These are phyloP conservation scores for Oophaga sylvatica DNA, from an alignment of 2,797 vertebrate species.

Conservation along the genomic window DNA sequence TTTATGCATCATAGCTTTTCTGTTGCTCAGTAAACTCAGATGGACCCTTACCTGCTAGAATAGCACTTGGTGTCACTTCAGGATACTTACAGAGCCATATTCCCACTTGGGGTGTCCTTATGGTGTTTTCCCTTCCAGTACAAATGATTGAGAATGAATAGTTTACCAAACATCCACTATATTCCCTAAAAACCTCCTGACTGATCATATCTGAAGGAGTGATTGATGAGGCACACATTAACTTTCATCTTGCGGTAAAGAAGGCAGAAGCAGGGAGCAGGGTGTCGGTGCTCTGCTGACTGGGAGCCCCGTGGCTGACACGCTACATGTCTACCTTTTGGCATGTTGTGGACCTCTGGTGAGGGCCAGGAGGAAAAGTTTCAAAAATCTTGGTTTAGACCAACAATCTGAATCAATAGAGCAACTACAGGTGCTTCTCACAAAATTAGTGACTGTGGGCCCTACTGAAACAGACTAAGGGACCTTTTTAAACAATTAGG, in stretches of 20 bases:
- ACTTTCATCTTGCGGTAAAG: not conserved
- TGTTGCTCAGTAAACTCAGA: not conserved
- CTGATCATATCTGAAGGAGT: not conserved
- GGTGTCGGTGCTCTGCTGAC: not conserved
- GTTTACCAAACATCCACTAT: not conserved
- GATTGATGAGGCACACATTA: not conserved
- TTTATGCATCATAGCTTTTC: too few relatives aligned
- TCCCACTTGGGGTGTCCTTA: too few relatives aligned
- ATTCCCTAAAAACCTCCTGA: not conserved
- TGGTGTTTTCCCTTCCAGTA: too few relatives aligned
- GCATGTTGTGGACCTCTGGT: not conserved
- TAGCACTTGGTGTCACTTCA: not conserved
- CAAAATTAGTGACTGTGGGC: too few relatives aligned
- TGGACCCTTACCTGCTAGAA: not conserved
- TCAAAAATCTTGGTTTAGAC: not conserved
- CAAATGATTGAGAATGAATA: not conserved
- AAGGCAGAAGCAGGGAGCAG: not conserved
- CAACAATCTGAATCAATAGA: not conserved
- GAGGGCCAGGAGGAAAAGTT: not conserved
- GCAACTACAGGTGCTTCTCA: not conserved
- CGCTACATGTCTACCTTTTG: not conserved
- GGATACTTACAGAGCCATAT: not conserved
- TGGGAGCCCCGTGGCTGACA: not conserved
- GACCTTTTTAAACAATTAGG: too few relatives aligned
- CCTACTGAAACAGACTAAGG: too few relatives aligned